These are phyloP conservation scores for Hypsibius dujardini DNA, from an alignment of 1,140 invertebrate species.

Conservation along the genomic window DNA sequence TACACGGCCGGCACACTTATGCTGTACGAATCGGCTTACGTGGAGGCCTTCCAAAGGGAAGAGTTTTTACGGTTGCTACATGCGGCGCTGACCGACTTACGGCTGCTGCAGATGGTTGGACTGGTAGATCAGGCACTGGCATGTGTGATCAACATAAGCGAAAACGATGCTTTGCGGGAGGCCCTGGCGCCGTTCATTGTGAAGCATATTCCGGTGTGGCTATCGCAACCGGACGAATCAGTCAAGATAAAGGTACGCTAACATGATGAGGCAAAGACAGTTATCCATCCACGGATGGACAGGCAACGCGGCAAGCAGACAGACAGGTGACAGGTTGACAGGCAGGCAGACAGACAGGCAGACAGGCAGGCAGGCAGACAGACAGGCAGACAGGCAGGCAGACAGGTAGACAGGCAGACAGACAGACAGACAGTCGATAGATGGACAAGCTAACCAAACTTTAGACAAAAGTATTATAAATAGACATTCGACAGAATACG, in stretches of 20 bases:
- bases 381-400: no score
- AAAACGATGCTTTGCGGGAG: neutral
- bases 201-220: neutral
- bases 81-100: neutral
- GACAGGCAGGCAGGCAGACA: no score
- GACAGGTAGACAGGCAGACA: no score
- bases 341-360: no score
- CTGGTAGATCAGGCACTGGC: neutral
- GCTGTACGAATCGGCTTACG: neutral
- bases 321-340: no score
- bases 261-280: no score
- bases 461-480: no score
- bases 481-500: no score
- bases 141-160: neutral
- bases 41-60: neutral
- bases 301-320: no score
- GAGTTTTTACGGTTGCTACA: neutral
- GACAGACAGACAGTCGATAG: no score
- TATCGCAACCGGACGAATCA: conserved; percentile 10
- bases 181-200: neutral
- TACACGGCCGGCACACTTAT: neutral
- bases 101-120: neutral
- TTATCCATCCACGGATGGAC: no score
- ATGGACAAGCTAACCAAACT: no score
- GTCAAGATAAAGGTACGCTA: neutral